Evolutionary conservation across 2,113 vertebrate genomes (phyloP).

Genomic region (Marcusenius ussheri): DNA sequence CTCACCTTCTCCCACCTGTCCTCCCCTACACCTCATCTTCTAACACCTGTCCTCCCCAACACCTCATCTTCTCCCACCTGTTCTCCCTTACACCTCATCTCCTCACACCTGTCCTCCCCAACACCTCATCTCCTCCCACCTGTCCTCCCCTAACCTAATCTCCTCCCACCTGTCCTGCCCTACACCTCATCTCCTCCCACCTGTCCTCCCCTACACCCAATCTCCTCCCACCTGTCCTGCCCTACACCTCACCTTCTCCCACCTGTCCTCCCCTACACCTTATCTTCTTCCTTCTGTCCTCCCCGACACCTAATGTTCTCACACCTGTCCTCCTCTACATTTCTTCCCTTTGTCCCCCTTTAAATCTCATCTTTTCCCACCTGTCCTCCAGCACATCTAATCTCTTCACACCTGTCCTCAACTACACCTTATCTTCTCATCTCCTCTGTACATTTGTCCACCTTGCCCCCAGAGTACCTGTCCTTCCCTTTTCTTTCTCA

Average conservation of each 20-base stretch:
- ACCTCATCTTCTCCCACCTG: neutral
- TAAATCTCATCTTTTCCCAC: neutral
- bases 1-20: neutral
- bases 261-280: neutral
- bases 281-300: neutral
- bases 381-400: neutral
- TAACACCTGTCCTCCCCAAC: neutral
- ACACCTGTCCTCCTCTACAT: neutral
- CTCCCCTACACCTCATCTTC: neutral
- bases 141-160: neutral
- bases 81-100: neutral
- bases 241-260: neutral
- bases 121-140: neutral
- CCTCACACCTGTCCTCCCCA: neutral
- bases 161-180: neutral
- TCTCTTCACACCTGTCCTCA: neutral
- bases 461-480: neutral
- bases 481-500: neutral
- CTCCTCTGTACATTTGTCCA: neutral
- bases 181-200: neutral
- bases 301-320: neutral
- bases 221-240: neutral
- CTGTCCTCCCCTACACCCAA: neutral
- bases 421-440: neutral
- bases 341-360: neutral